phyloP scores from a whole-genome alignment of 2,888 invertebrate genomes.

The Sminthurinus aureus region DNA sequence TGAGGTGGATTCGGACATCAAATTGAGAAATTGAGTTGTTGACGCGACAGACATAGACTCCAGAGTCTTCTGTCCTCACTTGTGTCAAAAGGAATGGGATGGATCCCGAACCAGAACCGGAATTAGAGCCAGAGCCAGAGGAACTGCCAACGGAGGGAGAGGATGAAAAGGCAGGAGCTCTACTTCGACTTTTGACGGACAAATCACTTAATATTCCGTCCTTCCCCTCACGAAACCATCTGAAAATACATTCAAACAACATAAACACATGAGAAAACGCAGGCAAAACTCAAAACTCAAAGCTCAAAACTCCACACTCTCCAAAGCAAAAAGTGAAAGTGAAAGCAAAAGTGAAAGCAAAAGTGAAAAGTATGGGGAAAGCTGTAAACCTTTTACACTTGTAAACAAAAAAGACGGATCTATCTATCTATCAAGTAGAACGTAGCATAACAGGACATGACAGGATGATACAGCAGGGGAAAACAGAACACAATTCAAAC shows the following conservation, averaged over 20 bases:
- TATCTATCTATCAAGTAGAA: neutral
- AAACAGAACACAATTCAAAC: no score
- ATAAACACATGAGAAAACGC: neutral
- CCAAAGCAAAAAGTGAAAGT: neutral
- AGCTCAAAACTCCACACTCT: no score
- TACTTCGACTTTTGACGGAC: conserved; percentile 43
- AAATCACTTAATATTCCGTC: conserved; percentile 56
- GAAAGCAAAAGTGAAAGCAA: neutral
- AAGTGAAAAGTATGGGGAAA: neutral
- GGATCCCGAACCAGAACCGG: neutral
- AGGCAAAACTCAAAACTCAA: neutral
- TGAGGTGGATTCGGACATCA: conserved; percentile 77
- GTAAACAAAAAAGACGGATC: neutral
- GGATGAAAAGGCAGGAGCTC: neutral
- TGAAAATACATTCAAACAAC: neutral
- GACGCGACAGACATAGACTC: conserved; percentile 87
- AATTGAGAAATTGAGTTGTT: conserved; percentile 89
- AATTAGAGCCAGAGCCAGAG: neutral
- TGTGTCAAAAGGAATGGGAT: conserved; percentile 58
- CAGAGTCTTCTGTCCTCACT: conserved; percentile 73
- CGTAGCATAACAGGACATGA: no score
- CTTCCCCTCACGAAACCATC: conserved; percentile 49
- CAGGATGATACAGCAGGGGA: no score
- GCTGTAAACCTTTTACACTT: neutral
- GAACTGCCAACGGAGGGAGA: neutral